phyloP scores from a whole-genome alignment of 2,888 invertebrate genomes.

The Epistrophe eligans region DNA sequence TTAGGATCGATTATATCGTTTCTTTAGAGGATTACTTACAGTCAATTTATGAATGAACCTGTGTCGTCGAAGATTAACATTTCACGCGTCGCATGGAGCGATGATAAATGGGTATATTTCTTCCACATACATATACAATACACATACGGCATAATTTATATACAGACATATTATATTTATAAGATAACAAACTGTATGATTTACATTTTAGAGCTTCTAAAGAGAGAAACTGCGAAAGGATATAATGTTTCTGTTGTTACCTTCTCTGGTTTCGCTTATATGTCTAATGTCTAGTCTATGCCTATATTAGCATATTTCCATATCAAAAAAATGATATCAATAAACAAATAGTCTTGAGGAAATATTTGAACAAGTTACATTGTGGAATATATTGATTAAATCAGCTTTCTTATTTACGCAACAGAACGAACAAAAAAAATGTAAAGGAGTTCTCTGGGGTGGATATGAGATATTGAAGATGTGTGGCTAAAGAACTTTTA shows the following conservation, averaged over 20 bases:
- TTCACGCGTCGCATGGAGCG: not conserved
- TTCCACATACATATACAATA: not conserved
- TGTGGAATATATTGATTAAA: not conserved
- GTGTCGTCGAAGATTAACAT: conserved; percentile 10
- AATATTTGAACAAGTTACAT: not conserved
- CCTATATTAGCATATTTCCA: conserved; percentile 41
- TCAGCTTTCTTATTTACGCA: not conserved
- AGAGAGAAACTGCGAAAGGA: not conserved
- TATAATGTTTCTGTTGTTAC: conserved; percentile 3
- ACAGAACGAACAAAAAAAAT: no score
- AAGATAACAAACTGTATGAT: conserved; percentile 3
- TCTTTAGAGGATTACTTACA: not conserved
- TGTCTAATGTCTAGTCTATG: not conserved
- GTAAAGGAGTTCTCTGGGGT: no score
- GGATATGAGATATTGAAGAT: no score
- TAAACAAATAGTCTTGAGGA: not conserved
- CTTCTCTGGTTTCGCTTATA: conserved; percentile 26
- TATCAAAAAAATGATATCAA: not conserved
- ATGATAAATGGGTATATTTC: conserved; percentile 36
- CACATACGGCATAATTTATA: not conserved
- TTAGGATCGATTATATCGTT: not conserved
- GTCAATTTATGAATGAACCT: conserved; percentile 19
- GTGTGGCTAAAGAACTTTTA: not conserved
- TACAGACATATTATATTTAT: not conserved
- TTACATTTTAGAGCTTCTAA: conserved; percentile 13